Evolutionary conservation across 2,797 vertebrate species (phyloP).

Genomic region (Sebastes minor): DNA sequence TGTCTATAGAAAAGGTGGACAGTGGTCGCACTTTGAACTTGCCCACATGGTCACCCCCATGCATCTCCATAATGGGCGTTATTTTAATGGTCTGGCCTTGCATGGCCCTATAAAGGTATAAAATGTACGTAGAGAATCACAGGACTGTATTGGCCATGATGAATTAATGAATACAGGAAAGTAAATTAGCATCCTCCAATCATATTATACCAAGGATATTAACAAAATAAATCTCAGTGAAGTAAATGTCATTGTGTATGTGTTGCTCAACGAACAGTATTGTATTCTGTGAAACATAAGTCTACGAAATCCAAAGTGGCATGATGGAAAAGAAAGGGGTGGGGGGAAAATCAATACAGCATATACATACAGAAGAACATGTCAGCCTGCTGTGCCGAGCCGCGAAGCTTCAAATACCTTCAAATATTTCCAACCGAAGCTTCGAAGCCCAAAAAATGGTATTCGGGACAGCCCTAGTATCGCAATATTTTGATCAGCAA

Average conservation of each 20-base stretch:
- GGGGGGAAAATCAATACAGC: not conserved
- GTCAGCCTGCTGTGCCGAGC: not conserved
- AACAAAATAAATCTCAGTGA: not conserved
- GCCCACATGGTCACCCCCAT: not conserved
- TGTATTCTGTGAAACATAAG: not conserved
- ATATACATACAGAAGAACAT: not conserved
- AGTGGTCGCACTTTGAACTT: not conserved
- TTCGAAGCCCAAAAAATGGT: too few species aligned
- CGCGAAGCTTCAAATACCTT: not conserved
- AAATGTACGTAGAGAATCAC: not conserved
- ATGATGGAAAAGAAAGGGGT: not conserved
- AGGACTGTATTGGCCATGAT: not conserved
- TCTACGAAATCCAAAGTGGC: not conserved
- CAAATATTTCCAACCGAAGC: too few species aligned
- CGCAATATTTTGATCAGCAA: too few species aligned
- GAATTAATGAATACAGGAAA: not conserved
- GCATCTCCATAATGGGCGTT: not conserved
- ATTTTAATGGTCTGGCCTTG: not conserved
- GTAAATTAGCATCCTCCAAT: not conserved
- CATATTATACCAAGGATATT: not conserved
- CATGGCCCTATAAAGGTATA: not conserved
- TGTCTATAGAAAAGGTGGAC: conserved; percentile 8
- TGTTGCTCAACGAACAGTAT: not conserved
- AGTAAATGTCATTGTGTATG: not conserved
- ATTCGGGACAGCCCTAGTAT: too few species aligned